Conservation (phyloP, 2,888 invertebrate genomes). For the Eustalomyia histrio region DNA sequence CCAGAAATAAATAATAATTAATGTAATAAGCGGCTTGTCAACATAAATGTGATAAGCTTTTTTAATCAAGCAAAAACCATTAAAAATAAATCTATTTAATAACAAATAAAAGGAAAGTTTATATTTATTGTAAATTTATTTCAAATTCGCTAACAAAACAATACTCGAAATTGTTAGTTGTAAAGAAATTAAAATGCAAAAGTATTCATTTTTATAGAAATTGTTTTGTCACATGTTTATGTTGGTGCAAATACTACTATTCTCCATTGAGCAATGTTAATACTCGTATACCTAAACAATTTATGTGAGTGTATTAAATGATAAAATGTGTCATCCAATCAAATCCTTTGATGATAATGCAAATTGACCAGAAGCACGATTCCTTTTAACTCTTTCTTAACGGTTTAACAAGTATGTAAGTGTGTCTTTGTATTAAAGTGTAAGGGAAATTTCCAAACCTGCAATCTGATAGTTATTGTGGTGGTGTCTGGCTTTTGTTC, state of each 20-base stretch:
- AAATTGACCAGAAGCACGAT: conserved; percentile 40
- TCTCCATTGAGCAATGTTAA: no score
- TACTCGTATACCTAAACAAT: no score
- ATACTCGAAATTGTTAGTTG: background rate
- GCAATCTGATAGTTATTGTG: background rate
- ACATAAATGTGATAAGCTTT: conserved; percentile 20
- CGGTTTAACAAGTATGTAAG: background rate
- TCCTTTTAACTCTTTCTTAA: background rate
- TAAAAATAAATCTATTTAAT: conserved; percentile 19
- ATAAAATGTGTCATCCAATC: conserved; percentile 5
- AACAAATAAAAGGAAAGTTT: background rate
- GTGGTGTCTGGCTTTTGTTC: background rate
- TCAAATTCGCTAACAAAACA: background rate
- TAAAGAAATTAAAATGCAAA: no score
- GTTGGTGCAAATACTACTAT: no score
- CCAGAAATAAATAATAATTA: background rate
- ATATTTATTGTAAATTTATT: conserved; percentile 1
- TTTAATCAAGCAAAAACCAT: conserved; percentile 12
- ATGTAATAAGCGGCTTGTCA: background rate
- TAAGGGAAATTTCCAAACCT: conserved; percentile 1
- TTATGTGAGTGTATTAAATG: background rate
- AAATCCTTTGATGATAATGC: conserved; percentile 34
- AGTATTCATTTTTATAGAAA: no score
- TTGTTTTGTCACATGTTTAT: no score
- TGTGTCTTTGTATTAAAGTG: background rate